These are phyloP conservation scores for Tamias sibiricus DNA, from an alignment of 2,113 vertebrate genomes.

Conservation along the genomic window DNA sequence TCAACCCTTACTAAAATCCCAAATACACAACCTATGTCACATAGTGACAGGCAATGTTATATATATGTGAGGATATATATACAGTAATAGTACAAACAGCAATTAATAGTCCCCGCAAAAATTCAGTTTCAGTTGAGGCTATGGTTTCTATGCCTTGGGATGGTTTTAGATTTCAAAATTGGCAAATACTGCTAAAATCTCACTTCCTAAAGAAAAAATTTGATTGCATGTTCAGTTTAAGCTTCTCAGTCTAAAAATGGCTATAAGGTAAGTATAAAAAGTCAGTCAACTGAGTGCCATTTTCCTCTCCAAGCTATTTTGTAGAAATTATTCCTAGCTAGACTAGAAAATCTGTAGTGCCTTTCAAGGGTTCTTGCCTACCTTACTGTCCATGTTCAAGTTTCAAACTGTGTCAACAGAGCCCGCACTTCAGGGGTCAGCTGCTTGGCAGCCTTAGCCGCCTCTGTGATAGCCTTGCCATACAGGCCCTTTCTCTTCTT, in stretches of 20 bases:
- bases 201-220: constrained; percentile 79
- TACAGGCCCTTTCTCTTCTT: constrained; percentile 99
- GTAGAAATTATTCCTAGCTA: constrained; percentile 77
- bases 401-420: constrained; percentile 98
- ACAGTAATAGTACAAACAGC: constrained; percentile 86
- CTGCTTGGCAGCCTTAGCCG: constrained; percentile 97
- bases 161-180: constrained; percentile 80
- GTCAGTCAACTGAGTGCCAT: constrained; percentile 83
- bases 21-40: constrained; percentile 83
- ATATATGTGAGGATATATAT: not conserved
- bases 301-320: constrained; percentile 70
- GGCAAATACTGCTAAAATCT: constrained; percentile 84
- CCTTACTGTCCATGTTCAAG: constrained; percentile 91
- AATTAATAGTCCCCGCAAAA: constrained; percentile 89
- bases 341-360: constrained; percentile 77
- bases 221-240: constrained; percentile 80
- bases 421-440: constrained; percentile 98
- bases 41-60: constrained; percentile 82
- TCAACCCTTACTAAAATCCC: constrained; percentile 83
- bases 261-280: constrained; percentile 79
- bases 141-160: constrained; percentile 88
- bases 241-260: constrained; percentile 80
- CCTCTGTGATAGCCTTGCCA: constrained; percentile 98
- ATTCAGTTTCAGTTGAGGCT: constrained; percentile 87
- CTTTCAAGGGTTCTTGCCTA: constrained; percentile 86